Percentiles rank a stretch among this genome's conserved stretches.
phyloP scores from a whole-genome alignment of 2,797 vertebrate genomes.

The Carapus acus region DNA sequence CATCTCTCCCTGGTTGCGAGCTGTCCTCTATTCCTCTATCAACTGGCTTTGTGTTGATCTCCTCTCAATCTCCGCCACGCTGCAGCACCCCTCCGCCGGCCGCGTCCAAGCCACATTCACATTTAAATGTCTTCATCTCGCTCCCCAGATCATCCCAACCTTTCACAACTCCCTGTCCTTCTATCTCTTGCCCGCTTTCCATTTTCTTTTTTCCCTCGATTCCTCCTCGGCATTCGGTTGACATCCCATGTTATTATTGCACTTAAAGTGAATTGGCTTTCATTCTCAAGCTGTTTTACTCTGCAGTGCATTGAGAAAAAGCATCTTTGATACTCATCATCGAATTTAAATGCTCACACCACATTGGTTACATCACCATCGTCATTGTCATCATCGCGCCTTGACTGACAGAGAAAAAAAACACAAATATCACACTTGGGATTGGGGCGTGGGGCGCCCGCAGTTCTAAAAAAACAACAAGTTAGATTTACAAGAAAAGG shows the following conservation, averaged over 20 bases:
- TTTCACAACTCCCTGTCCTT: conserved; percentile 8
- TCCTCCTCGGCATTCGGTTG: neutral
- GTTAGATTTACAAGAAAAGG: conserved; percentile 32
- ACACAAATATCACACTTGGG: no score
- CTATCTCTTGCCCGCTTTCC: no score
- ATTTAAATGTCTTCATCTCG: conserved; percentile 51
- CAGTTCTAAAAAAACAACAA: conserved; percentile 1
- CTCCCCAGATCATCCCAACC: conserved; percentile 24
- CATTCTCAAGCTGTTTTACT: no score
- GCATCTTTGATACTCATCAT: no score
- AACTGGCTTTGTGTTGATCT: conserved; percentile 10
- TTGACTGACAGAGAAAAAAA: no score
- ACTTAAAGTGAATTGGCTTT: no score
- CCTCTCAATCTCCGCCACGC: conserved; percentile 28
- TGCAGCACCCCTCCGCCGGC: conserved; percentile 37
- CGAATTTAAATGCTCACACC: no score
- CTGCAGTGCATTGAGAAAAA: no score
- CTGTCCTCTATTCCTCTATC: conserved; percentile 27
- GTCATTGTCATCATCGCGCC: no score
- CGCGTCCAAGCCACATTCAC: conserved; percentile 35
- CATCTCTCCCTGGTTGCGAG: conserved; percentile 48
- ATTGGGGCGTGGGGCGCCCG: no score
- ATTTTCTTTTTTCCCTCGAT: conserved; percentile 5
- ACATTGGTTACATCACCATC: no score
- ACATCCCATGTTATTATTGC: no score